Percentiles rank a stretch among this genome's conserved stretches.
Conservation (phyloP, 2,888 invertebrate genomes). For the Drosophila mimetica region DNA sequence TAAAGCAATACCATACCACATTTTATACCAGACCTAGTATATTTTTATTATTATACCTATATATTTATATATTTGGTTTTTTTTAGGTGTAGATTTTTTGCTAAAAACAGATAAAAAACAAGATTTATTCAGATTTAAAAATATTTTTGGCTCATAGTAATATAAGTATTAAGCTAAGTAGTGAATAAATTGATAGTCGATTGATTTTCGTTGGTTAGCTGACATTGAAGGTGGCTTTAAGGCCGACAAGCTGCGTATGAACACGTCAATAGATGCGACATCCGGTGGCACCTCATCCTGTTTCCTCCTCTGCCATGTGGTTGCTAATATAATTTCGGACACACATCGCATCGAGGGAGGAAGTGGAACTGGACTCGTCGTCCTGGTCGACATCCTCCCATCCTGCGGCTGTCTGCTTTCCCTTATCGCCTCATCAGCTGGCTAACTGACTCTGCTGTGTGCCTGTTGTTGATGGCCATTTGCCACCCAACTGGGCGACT, state of each 20-base stretch:
- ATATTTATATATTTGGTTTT: too few relatives aligned
- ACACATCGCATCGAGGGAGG: constrained; percentile 1
- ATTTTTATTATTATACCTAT: too few relatives aligned
- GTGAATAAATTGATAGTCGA: too few relatives aligned
- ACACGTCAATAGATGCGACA: constrained; percentile 24
- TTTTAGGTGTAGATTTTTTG: too few relatives aligned
- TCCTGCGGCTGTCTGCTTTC: constrained; percentile 64
- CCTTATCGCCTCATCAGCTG: constrained; percentile 77
- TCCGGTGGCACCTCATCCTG: neutral
- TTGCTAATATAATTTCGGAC: constrained; percentile 43
- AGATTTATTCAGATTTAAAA: too few relatives aligned
- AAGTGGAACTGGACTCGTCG: neutral
- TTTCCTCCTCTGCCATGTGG: constrained; percentile 9
- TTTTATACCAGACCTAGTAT: too few relatives aligned
- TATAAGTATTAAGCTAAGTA: too few relatives aligned
- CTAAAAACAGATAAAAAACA: too few relatives aligned
- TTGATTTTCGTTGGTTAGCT: too few relatives aligned
- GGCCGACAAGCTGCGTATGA: constrained; percentile 2
- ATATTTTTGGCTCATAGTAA: too few relatives aligned
- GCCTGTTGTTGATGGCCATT: constrained; percentile 43
- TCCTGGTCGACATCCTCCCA: constrained; percentile 37
- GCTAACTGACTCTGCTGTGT: constrained; percentile 29
- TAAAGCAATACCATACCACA: too few relatives aligned
- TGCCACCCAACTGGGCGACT: constrained; percentile 20
- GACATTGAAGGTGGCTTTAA: constrained; percentile 11